Percentiles rank a stretch among this genome's conserved stretches.
These are phyloP conservation scores for Eudasyphora cyanicolor DNA, from an alignment of 2,888 invertebrate species.

Conservation along the genomic window DNA sequence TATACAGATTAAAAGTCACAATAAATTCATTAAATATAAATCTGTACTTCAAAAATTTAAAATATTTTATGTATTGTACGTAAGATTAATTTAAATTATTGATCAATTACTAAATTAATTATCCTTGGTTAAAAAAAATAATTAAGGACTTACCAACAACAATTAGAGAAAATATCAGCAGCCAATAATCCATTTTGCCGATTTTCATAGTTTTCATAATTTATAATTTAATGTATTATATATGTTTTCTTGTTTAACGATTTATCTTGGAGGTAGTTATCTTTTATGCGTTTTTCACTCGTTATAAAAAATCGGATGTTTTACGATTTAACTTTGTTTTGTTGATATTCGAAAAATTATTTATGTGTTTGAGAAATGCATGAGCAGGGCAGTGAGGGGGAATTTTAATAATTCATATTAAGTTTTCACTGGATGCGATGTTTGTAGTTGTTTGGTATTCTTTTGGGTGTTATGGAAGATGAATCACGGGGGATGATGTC, in stretches of 20 bases:
- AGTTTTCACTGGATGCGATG: too few species aligned
- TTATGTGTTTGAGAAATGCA: not conserved
- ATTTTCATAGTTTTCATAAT: not conserved
- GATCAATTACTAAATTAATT: not conserved
- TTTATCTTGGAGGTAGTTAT: not conserved
- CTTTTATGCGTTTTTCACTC: too few species aligned
- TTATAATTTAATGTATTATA: not conserved
- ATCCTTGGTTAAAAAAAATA: too few species aligned
- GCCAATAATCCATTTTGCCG: slow-evolving; percentile 47
- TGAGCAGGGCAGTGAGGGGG: not conserved
- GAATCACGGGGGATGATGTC: too few species aligned
- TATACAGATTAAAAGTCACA: too few species aligned
- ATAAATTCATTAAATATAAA: too few species aligned
- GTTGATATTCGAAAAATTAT: not conserved
- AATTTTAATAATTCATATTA: not conserved
- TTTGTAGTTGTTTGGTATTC: not conserved
- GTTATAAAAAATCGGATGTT: not conserved
- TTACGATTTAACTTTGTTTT: not conserved
- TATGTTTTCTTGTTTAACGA: not conserved
- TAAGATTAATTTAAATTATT: too few species aligned
- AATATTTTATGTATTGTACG: too few species aligned
- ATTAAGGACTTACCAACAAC: slow-evolving; percentile 61
- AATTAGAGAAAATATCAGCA: slow-evolving; percentile 51
- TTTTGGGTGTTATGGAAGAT: not conserved
- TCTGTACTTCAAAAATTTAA: too few species aligned